Percentiles rank a stretch among this genome's conserved stretches.
phyloP scores from a whole-genome alignment of 2,113 vertebrate species.

The Morone saxatilis region DNA sequence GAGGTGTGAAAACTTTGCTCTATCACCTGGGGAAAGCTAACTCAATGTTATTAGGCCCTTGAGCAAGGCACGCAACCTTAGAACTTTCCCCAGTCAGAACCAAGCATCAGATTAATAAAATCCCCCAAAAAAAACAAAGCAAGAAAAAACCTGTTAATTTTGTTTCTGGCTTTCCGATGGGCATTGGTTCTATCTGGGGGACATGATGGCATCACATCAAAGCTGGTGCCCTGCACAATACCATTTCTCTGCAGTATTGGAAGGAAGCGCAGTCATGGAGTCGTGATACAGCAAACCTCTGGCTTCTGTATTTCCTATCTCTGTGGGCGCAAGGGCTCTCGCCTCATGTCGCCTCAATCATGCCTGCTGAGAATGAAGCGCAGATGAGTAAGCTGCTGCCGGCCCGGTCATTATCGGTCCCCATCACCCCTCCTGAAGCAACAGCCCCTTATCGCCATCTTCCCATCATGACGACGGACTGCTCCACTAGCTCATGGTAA shows the following conservation, averaged over 20 bases:
- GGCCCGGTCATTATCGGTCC: constrained; percentile 28
- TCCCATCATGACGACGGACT: constrained; percentile 14
- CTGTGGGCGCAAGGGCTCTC: constrained; percentile 17
- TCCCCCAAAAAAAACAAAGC: neutral
- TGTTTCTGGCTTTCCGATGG: constrained; percentile 11
- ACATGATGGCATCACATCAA: constrained; percentile 23
- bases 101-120: constrained; percentile 26
- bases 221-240: neutral
- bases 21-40: constrained; percentile 38
- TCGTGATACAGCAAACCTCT: constrained; percentile 10
- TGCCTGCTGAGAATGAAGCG: constrained; percentile 22
- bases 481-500: constrained; percentile 30
- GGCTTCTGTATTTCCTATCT: constrained; percentile 23
- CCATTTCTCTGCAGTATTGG: constrained; percentile 2
- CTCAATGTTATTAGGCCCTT: constrained; percentile 57
- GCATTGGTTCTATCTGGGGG: neutral
- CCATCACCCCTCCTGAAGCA: constrained; percentile 22
- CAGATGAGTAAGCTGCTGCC: constrained; percentile 32
- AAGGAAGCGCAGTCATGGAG: constrained; percentile 7
- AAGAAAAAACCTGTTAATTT: neutral
- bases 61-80: constrained; percentile 47
- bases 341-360: constrained; percentile 49
- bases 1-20: constrained; percentile 23
- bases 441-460: constrained; percentile 47
- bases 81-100: neutral